Evolutionary conservation across 2,797 vertebrate genomes (phyloP), one percentile per base, ranked within the genome.

Genomic region (Peromyscus eremicus): DNA sequence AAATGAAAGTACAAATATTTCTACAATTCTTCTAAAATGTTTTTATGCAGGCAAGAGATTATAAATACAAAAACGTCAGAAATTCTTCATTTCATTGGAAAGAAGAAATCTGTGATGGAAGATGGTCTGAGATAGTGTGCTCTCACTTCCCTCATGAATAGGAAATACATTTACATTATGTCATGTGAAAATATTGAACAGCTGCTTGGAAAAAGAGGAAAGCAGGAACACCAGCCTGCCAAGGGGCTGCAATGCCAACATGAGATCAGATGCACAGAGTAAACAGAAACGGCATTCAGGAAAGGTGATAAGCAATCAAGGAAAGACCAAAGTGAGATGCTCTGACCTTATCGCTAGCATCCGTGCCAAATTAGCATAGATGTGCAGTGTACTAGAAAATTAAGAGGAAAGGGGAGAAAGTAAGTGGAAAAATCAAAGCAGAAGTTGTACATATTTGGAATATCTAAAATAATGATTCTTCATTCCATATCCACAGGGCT

Each of bases 121-220:
- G 98, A 97, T 98, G 98, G 97, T 97, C 94, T 37, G 77, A 98
- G 95, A 97, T 98, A 96, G 98, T 92, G 93, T 76, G 92, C 89
- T 97, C 94, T 98, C 79, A 79, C 97, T 98, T 98, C 96, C 87
- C 97, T 98, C 94, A 94, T 98, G 97, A 98, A 97, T 97, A 94
- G 97, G 96, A 98, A 98, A 98, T 98, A 83, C 93, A 98, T 98
- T 98, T 98, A 98, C 98, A 98, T 98, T 98, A 97, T 98, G 95
- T 97, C 97, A 97, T 98, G 92, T 97, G 98, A 98, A 99, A 98
- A 98, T 98, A 98, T 98, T 96, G 97, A 98, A 98, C 98, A 98
- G 98, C 98, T 98, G 98, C 97, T 98, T 97, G 91, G 95, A 88
- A 96, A 94, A 96, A 97, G 97, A 97, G 97, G 79, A 97, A 97